A percentile compares a stretch with the other conserved stretches of the same genome.
Evolutionary conservation across 2,113 vertebrate species (phyloP).

Genomic region (Aegotheles bennettii): DNA sequence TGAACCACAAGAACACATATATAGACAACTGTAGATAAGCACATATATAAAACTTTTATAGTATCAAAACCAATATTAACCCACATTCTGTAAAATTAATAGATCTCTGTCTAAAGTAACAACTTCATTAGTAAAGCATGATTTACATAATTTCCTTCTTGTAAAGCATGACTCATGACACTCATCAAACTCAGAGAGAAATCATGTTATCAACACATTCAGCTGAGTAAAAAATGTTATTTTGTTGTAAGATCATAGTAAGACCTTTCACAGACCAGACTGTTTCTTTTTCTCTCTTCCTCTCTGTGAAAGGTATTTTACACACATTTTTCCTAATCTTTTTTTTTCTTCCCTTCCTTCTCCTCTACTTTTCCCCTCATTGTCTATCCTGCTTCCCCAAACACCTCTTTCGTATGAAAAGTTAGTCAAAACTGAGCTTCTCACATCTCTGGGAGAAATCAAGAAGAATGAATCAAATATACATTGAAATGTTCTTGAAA

Average conservation of each 20-base stretch:
- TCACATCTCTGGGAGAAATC: not conserved
- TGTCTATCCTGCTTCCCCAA: not conserved
- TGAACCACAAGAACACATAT: not conserved
- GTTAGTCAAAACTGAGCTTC: not conserved
- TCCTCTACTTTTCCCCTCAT: not conserved
- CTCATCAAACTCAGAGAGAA: not conserved
- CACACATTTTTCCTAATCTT: not conserved
- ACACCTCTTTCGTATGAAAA: not conserved
- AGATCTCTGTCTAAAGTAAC: not conserved
- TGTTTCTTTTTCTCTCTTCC: not conserved
- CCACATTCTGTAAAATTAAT: not conserved
- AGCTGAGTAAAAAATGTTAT: not conserved
- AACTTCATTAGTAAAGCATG: not conserved
- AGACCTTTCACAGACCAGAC: not conserved
- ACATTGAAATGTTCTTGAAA: not conserved
- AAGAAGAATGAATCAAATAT: not conserved
- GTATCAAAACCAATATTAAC: not conserved
- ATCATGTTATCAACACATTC: not conserved
- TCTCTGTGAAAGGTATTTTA: not conserved
- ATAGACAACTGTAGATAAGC: not conserved
- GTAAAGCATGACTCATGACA: not conserved
- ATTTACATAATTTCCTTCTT: not conserved
- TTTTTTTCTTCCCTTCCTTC: not conserved
- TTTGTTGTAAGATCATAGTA: not conserved
- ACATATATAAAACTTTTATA: not conserved